Evolutionary conservation across 2,888 invertebrate genomes (phyloP), one percentile per base, ranked within the genome.

Genomic region (Thereva nobilitata): DNA sequence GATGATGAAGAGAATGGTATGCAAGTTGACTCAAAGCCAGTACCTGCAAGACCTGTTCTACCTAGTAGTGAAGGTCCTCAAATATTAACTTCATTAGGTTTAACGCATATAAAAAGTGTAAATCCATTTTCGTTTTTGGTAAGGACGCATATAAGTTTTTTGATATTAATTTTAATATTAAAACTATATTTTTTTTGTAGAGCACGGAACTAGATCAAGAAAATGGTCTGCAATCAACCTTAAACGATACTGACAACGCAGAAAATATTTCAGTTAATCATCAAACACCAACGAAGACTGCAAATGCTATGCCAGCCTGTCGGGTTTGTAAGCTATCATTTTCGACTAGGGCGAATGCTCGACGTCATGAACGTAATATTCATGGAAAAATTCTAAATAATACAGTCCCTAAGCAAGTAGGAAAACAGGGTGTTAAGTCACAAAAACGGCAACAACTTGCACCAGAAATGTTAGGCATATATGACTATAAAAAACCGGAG

Each of bases 271-370:
- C 34, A 4, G n/a, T 50, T 5, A 50, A 52, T 34, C 40, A 63
- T 12, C 42, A 37, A 44, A 10, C 40, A 12, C 34, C 52, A n/a
- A 56, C n/a, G 35, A 44, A 56, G 2, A 23, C 23, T 12, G 34
- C 47, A 6, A 49, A 41, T 4, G 23, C 50, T 37, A 10, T 50
- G 7, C 61, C 61, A 63, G 49, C 37, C 4, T 81, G 81, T 63
- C 77, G 80, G 35, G 78, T 81, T 5, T 81, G 81, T 67, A 79
- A 81, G 69, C 72, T 81, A 47, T 77, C 79, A 67, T 81, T 81
- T 68, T 80, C 81, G 9, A 80, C 81, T 44, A 76, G 80, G 1
- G 81, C 81, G 59, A 81, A 81, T 73, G 81, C 81, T 7, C 76
- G 80, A 34, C 79, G 81, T 0, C 81, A 81, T 56, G 81, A 81